These are phyloP conservation scores for Eupeodes latifasciatus DNA, from an alignment of 2,888 invertebrate species.

Conservation along the genomic window DNA sequence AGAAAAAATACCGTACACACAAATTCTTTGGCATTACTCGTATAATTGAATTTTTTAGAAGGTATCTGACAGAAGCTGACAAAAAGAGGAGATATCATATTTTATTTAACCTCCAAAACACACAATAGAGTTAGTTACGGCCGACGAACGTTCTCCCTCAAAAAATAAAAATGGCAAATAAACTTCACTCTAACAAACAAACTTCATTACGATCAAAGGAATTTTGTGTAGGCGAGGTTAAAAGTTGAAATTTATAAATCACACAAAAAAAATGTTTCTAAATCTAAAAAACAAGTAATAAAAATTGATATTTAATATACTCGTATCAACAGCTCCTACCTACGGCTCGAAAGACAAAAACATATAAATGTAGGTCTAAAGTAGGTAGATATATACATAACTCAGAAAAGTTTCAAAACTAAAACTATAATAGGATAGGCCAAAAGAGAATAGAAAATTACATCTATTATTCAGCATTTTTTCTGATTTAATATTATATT, in stretches of 20 bases:
- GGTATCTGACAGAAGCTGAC: background rate
- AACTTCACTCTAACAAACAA: background rate
- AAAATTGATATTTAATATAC: constrained; percentile 6
- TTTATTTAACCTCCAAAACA: background rate
- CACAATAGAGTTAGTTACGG: background rate
- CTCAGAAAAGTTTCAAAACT: background rate
- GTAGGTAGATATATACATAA: too few species aligned
- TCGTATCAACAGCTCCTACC: background rate
- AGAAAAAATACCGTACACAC: background rate
- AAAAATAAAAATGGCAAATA: constrained; percentile 2
- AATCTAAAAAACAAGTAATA: background rate
- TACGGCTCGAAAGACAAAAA: background rate
- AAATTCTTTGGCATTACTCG: background rate
- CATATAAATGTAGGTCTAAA: too few species aligned
- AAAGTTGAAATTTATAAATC: constrained; percentile 9
- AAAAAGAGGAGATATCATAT: constrained; percentile 1
- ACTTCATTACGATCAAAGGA: background rate
- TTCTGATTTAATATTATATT: constrained; percentile 1
- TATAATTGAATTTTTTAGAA: constrained; percentile 6
- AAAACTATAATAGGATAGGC: background rate
- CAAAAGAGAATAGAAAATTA: background rate
- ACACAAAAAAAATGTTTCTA: background rate
- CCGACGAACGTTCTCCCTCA: background rate
- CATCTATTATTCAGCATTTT: background rate
- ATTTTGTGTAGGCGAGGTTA: background rate